Percentiles rank a stretch among this genome's conserved stretches.
phyloP scores from a whole-genome alignment of 2,113 vertebrate genomes.

The Petrocephalus zakoni region DNA sequence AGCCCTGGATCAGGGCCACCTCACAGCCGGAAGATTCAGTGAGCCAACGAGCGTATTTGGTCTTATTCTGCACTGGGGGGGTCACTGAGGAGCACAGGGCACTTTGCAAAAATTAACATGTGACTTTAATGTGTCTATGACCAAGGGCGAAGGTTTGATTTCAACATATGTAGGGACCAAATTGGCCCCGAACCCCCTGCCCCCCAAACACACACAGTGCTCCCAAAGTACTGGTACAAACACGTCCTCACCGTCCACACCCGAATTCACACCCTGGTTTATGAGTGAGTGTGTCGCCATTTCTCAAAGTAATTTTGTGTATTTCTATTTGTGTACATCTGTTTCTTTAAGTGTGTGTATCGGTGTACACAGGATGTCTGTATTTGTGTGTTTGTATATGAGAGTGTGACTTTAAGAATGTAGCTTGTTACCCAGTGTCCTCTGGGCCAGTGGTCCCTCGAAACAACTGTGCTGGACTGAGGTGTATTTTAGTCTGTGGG shows the following conservation, averaged over 20 bases:
- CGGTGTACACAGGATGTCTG: not conserved
- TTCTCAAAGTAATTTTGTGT: not conserved
- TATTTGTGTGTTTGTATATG: not conserved
- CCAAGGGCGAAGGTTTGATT: not conserved
- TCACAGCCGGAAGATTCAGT: not conserved
- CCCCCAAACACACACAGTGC: not conserved
- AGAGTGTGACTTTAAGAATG: not conserved
- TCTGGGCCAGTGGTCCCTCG: not conserved
- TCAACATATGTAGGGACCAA: not conserved
- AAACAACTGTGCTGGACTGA: not conserved
- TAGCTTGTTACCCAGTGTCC: not conserved
- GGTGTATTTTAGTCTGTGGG: constrained; percentile 15
- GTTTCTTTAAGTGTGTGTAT: not conserved
- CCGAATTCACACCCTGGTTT: not conserved
- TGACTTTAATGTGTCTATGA: not conserved
- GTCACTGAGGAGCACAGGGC: not conserved
- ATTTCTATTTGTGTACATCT: not conserved
- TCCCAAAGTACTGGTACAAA: not conserved
- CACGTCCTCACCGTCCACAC: not conserved
- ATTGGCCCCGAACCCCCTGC: too few relatives aligned
- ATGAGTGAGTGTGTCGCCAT: not conserved
- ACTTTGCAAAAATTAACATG: not conserved
- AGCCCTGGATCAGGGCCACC: not conserved
- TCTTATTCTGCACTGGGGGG: not conserved
- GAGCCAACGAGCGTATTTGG: not conserved